These are phyloP conservation scores for Nyctibius bracteatus DNA, from an alignment of 2,113 vertebrate genomes.

Conservation along the genomic window DNA sequence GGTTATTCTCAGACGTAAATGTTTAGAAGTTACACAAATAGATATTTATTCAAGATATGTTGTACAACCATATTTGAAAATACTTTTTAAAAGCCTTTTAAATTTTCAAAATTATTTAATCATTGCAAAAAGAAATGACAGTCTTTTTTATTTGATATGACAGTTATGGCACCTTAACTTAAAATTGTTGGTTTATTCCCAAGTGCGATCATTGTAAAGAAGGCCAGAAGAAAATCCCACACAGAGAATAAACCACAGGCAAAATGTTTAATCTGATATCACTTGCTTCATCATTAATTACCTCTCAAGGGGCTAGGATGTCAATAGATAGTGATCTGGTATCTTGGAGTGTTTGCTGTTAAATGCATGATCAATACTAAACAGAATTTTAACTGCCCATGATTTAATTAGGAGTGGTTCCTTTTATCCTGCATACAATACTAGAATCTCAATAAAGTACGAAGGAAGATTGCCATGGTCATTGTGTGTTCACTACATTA, in stretches of 20 bases:
- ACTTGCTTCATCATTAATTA: conserved; percentile 41
- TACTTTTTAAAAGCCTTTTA: neutral
- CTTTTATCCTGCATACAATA: conserved; percentile 27
- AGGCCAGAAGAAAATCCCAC: conserved; percentile 7
- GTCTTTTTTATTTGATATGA: neutral
- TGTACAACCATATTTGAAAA: neutral
- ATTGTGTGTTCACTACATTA: neutral
- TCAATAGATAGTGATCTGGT: conserved; percentile 57
- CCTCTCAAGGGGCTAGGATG: conserved; percentile 42
- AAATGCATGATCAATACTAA: conserved; percentile 63
- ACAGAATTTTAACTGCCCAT: conserved; percentile 59
- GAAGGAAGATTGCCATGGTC: neutral
- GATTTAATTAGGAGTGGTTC: conserved; percentile 61
- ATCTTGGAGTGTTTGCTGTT: conserved; percentile 48
- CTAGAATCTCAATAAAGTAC: conserved; percentile 1
- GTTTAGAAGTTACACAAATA: neutral
- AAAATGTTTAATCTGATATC: conserved; percentile 24
- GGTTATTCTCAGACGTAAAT: neutral
- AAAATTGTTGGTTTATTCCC: neutral
- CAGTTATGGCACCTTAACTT: neutral
- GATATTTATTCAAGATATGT: neutral
- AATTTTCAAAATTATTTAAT: neutral
- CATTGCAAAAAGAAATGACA: neutral
- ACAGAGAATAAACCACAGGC: conserved; percentile 15
- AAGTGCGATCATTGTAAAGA: neutral